A percentile compares a stretch with the other conserved stretches of the same genome.
Evolutionary conservation across 2,888 invertebrate genomes (phyloP).

Genomic region (Monopis laevigella): DNA sequence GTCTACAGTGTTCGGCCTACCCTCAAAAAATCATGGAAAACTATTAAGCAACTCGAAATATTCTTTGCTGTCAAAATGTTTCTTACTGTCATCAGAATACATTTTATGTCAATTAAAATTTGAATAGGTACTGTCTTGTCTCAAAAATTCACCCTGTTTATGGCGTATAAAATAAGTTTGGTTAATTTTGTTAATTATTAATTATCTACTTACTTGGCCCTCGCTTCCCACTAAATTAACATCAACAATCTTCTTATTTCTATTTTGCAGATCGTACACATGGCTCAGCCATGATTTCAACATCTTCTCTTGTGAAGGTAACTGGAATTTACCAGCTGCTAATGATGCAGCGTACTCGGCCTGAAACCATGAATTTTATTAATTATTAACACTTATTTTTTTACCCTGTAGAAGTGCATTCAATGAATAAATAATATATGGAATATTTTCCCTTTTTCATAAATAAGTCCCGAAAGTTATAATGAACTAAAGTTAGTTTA

Average conservation of each 20-base stretch:
- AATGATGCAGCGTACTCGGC: constrained; percentile 70
- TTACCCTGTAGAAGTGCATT: background rate
- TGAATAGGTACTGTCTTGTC: too few species aligned
- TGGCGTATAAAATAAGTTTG: background rate
- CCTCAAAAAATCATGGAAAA: too few species aligned
- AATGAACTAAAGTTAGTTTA: too few species aligned
- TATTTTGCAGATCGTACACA: constrained; percentile 50
- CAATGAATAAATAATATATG: background rate
- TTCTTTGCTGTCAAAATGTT: background rate
- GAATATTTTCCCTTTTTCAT: too few species aligned
- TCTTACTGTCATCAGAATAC: background rate
- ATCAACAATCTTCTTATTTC: constrained; percentile 37
- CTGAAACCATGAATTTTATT: constrained; percentile 39
- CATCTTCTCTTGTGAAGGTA: constrained; percentile 75
- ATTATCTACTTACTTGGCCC: constrained; percentile 33
- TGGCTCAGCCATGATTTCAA: constrained; percentile 60
- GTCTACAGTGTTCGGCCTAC: too few species aligned
- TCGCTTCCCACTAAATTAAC: constrained; percentile 36
- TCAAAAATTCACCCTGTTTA: too few species aligned
- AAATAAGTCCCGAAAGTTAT: too few species aligned
- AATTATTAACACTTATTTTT: constrained; percentile 16
- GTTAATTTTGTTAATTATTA: background rate
- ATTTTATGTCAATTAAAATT: too few species aligned
- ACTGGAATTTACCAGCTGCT: constrained; percentile 62
- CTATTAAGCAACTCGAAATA: background rate